These are phyloP conservation scores for Brachionus manjavacas DNA, from an alignment of 1,140 invertebrate genomes.

Conservation along the genomic window DNA sequence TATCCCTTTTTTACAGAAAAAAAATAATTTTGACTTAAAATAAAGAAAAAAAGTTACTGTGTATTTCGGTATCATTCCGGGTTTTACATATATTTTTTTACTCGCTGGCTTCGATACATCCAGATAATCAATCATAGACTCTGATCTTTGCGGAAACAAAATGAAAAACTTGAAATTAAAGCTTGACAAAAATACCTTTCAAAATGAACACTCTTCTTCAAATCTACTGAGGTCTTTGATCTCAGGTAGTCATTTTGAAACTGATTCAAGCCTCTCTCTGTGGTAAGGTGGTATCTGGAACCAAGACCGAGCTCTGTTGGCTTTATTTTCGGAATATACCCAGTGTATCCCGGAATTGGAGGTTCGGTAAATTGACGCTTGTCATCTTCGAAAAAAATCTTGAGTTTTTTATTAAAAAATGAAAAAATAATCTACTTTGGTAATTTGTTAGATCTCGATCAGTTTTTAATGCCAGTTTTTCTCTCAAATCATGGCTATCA, in stretches of 20 bases:
- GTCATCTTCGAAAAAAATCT: conserved; percentile 41
- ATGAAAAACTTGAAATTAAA: neutral
- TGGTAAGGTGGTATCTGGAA: conserved; percentile 51
- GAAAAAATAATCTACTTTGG: neutral
- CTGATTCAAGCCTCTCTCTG: conserved; percentile 50
- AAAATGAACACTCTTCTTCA: conserved; percentile 9
- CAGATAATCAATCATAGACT: neutral
- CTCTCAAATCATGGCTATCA: conserved; percentile 50
- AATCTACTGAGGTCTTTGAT: neutral
- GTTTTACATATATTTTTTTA: conserved; percentile 48
- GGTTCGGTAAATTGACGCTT: conserved; percentile 48
- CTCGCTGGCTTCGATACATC: conserved; percentile 45
- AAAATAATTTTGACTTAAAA: neutral
- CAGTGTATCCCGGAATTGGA: conserved; percentile 57
- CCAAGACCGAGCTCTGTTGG: conserved; percentile 55
- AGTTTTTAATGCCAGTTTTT: conserved; percentile 45
- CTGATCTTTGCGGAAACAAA: neutral
- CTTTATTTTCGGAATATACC: conserved; percentile 54
- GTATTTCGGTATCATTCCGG: conserved; percentile 58
- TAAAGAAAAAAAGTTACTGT: conserved; percentile 56
- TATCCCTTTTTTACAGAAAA: neutral
- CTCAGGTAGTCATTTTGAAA: conserved; percentile 46
- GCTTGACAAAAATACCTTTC: neutral
- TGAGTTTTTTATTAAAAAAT: neutral
- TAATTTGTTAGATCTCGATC: neutral